A percentile compares a stretch with the other conserved stretches of the same genome.
phyloP scores from a whole-genome alignment of 1,140 invertebrate genomes.

The Lanistes nyassanus region DNA sequence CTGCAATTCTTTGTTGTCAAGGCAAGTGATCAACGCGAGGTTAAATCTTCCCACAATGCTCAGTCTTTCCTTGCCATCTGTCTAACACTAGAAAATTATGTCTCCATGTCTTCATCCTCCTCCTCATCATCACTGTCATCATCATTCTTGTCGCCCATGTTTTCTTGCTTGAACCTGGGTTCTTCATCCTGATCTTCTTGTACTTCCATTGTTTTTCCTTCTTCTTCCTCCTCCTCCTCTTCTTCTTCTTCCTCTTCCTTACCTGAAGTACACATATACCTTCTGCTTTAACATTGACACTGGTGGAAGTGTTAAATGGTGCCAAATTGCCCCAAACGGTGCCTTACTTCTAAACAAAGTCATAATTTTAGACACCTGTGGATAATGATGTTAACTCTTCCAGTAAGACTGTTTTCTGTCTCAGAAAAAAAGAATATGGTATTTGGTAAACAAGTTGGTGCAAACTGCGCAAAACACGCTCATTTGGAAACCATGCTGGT shows the following conservation, averaged over 20 bases:
- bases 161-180: neutral
- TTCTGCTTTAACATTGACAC: too few relatives aligned
- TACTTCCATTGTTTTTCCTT: constrained; percentile 4
- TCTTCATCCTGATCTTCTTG: neutral
- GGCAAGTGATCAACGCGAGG: neutral
- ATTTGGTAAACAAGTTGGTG: too few relatives aligned
- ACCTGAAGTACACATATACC: too few relatives aligned
- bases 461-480: too few relatives aligned
- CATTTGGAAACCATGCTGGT: too few relatives aligned
- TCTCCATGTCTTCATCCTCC: constrained; percentile 17
- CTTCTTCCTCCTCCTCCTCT: constrained; percentile 17
- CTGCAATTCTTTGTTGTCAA: neutral
- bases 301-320: too few relatives aligned
- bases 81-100: neutral
- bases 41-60: neutral
- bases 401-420: too few relatives aligned
- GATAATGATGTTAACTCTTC: too few relatives aligned
- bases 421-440: too few relatives aligned
- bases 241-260: constrained; percentile 31
- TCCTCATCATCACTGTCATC: neutral
- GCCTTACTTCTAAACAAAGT: too few relatives aligned
- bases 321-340: too few relatives aligned
- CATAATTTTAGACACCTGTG: too few relatives aligned
- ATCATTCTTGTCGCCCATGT: neutral
- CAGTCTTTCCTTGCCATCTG: neutral